Evolutionary conservation across 1,140 invertebrate species (phyloP), one percentile per base, ranked within the genome.

Genomic region (Oryzaephilus surinamensis): DNA sequence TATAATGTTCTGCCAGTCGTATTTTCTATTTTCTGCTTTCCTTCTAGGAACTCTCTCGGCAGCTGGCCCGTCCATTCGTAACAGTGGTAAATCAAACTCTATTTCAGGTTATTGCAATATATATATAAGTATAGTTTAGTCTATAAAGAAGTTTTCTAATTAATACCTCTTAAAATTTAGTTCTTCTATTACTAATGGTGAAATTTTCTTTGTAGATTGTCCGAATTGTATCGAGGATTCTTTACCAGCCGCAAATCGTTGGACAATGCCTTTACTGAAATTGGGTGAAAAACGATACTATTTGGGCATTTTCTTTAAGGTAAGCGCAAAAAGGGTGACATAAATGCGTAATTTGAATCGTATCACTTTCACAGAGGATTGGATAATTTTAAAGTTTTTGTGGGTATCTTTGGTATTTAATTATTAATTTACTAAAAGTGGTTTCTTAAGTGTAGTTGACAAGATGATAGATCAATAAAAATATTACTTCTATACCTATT

Each of bases 291-390:
- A 90, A 60, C 65, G 80, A 57, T 90, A 89, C 60, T 91, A 91
- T 60, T 67, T 91, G 43, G 85, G 85, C 58, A 89, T 89, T 58
- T 90, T 91, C 64, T 89, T 89, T 65, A 90, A 88, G 82, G 85
- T 89, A 73, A 69, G 55, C 50, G 7, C 17, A 24, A 10, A 20
- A 24, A 24, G n/a, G n/a, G n/a, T n/a, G n/a, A n/a, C n/a, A n/a
- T n/a, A n/a, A n/a, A n/a, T n/a, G n/a, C n/a, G n/a, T n/a, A n/a
- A n/a, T n/a, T n/a, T n/a, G n/a, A n/a, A n/a, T n/a, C n/a, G n/a
- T n/a, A n/a, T n/a, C n/a, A n/a, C n/a, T n/a, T n/a, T n/a, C n/a
- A n/a, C n/a, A n/a, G n/a, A n/a, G n/a, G n/a, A n/a, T n/a, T n/a
- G n/a, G n/a, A n/a, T n/a, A n/a, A n/a, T n/a, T n/a, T n/a, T n/a